Base-by-base conservation (phyloP, 1,140 invertebrate genomes). In the Drosophila tropicalis region DNA sequence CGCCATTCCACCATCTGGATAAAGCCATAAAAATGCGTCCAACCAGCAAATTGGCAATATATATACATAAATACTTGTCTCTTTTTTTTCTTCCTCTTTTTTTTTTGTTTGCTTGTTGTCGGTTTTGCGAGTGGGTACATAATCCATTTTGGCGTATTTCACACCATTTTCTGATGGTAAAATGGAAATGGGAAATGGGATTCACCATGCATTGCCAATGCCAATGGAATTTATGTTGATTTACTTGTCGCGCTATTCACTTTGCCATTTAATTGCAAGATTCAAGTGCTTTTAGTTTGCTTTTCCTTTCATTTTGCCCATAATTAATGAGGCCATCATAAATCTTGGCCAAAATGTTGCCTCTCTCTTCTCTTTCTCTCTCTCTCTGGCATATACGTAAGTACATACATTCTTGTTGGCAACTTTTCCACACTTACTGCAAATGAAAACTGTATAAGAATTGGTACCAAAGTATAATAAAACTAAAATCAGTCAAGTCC, bases 271-370 rank as follows among this genome's bases (percentile, higher is more conserved):
- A 86, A 86, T 86, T 86, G 79, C 82, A 66, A 64, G 64, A 67
- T 76, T 86, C 66, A 69, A 81, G 82, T 78, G 82, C 72, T 29
- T 36, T 40, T 58, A 39, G 34, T 39, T 58, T 67, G 67, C 68
- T 71, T 73, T 70, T 69, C 65, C 67, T 77, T 73, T 76, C 51
- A 66, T 64, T 19, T 60, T 55, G 36, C 34, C 41, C 76, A 80
- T 89, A 81, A 89, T 89, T 89, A 89, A 89, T 89, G 84, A 83
- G 71, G 34, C 70, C 80, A 83, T 89, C 84, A 87, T 89, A 87
- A 84, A 84, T 89, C 78, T 74, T 76, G 67, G 41, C 22, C 5
- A 17, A 32, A 40, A 22, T 40, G 36, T 36, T 61, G 73, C 41
- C 62, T 58, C 58, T 64, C 64, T 36, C n/a, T n/a, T n/a, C n/a